Base-by-base conservation (phyloP, 1,140 invertebrate species). In the Semibalanus balanoides region DNA sequence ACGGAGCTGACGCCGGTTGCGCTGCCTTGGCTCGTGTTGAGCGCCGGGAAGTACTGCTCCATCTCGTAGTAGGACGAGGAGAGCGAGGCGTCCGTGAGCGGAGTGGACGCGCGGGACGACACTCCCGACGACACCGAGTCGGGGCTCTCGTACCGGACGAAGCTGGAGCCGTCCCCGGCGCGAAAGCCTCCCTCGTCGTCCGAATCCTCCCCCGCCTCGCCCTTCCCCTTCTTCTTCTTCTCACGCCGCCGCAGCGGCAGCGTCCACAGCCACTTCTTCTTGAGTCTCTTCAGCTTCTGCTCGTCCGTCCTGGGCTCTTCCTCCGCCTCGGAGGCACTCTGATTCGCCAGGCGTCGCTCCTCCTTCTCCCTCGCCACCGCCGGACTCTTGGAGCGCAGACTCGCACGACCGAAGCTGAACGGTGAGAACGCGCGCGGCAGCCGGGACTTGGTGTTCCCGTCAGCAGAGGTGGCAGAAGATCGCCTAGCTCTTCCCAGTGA, bases 1-100 rank as follows among this genome's bases (percentile, higher is more conserved):
- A 28, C 1, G 19, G 28, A 29, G 70, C 29, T 72, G 70, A 72
- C 11, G 3, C 28, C 29, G n/a, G 70, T 30, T 9, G 70, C 70
- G n/a, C 28, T 30, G 28, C 28, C n/a, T 9, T 30, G n/a, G 19
- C 70, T 72, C 3, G 70, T 30, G 70, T 72, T 72, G 11, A 72
- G 70, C 70, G 70, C n/a, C 70, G 70, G 70, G 19, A 72, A 72
- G 19, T 72, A 72, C 70, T 72, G 70, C n/a, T 72, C 70, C 70
- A 72, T 72, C 70, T 72, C 70, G 70, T 72, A 72, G 28, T 29
- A 72, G 28, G 70, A 72, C 70, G 70, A 72, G 25, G 70, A 72
- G 28, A 72, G 70, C 29, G 70, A 72, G 3, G 29, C 70, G 70
- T 72, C 70, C 28, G 70, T 72, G 7, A 72, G 28, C 28, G 70